Evolutionary conservation across 2,888 invertebrate species (phyloP).

Genomic region (Homarus gammarus): DNA sequence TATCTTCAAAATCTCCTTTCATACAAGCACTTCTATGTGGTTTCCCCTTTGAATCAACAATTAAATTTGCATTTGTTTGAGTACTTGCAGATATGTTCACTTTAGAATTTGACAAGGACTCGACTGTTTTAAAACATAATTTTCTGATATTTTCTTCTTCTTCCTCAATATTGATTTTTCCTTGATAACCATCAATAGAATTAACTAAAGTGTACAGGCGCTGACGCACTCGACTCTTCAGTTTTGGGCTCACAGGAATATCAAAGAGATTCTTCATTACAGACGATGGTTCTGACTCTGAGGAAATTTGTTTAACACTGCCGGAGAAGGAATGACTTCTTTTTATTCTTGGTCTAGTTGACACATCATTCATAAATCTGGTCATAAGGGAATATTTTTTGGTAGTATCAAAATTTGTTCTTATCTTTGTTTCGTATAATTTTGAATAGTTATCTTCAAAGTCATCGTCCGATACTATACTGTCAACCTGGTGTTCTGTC

Average conservation of each 20-base stretch:
- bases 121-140: not conserved
- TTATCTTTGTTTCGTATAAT: constrained; percentile 31
- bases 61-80: not conserved
- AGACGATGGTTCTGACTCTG: not conserved
- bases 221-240: constrained; percentile 61
- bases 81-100: not conserved
- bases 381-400: not conserved
- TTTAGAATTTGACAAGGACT: not conserved
- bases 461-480: constrained; percentile 48
- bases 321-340: constrained; percentile 39
- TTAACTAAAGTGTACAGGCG: constrained; percentile 60
- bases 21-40: not conserved
- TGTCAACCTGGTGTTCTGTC: constrained; percentile 44
- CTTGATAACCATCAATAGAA: constrained; percentile 53
- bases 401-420: not conserved
- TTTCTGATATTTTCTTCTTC: constrained; percentile 14
- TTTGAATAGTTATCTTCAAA: constrained; percentile 6
- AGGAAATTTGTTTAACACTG: not conserved
- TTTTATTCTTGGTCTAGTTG: not conserved
- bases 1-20: not conserved
- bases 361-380: constrained; percentile 21
- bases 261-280: constrained; percentile 55
- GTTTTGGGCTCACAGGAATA: constrained; percentile 58
- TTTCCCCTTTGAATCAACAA: not conserved
- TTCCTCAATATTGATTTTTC: constrained; percentile 1